Conservation (phyloP, 2,888 invertebrate species). For the Drosophila birchii region DNA sequence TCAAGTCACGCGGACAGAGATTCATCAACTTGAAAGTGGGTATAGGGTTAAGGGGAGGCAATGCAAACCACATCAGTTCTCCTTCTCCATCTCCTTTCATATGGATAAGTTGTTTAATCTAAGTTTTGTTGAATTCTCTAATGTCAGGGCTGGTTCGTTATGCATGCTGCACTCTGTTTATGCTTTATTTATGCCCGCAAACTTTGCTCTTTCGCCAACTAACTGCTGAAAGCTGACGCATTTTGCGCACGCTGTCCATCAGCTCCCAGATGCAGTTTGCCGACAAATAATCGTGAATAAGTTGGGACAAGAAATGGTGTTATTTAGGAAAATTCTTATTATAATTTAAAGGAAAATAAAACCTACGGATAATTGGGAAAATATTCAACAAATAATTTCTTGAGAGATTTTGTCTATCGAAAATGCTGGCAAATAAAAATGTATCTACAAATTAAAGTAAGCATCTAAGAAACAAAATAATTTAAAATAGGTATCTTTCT, state of each 20-base stretch:
- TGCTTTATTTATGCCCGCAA: constrained; percentile 26
- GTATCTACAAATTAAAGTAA: no score
- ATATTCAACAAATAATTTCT: no score
- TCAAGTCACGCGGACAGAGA: constrained; percentile 88
- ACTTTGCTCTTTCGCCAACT: constrained; percentile 47
- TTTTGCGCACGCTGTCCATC: constrained; percentile 51
- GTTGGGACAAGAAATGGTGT: constrained; percentile 1
- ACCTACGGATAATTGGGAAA: no score
- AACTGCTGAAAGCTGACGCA: constrained; percentile 72
- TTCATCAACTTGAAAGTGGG: constrained; percentile 86
- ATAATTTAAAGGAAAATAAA: no score
- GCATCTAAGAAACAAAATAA: neutral
- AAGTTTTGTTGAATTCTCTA: constrained; percentile 67
- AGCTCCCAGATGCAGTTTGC: constrained; percentile 36
- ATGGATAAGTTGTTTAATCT: constrained; percentile 21
- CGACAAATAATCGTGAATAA: constrained; percentile 25
- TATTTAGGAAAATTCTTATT: neutral
- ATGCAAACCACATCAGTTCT: neutral
- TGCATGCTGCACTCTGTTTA: constrained; percentile 40
- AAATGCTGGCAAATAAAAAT: no score
- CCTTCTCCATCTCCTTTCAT: neutral
- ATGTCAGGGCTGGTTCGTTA: constrained; percentile 51
- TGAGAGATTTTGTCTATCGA: no score
- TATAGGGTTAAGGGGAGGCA: constrained; percentile 62
- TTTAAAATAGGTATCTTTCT: neutral